These are phyloP conservation scores for Lutraria rhynchaena DNA, from an alignment of 1,140 invertebrate genomes.

Conservation along the genomic window DNA sequence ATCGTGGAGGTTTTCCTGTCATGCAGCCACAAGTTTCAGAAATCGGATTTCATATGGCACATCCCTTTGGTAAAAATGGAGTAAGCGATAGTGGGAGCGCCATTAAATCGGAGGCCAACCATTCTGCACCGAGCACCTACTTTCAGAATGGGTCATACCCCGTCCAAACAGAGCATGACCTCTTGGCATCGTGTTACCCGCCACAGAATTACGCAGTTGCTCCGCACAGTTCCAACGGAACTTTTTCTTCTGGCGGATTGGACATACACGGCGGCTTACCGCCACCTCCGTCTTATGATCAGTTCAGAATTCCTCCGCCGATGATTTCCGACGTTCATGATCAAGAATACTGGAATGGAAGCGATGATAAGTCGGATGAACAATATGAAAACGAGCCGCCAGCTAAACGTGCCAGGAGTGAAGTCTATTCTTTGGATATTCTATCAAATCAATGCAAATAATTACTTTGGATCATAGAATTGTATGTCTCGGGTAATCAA, in stretches of 20 bases:
- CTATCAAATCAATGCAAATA: too few relatives aligned
- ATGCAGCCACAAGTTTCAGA: not conserved
- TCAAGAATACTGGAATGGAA: constrained; percentile 19
- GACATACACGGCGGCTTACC: not conserved
- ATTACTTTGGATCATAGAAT: too few relatives aligned
- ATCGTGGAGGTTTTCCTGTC: not conserved
- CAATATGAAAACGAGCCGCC: constrained; percentile 24
- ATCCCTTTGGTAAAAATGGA: not conserved
- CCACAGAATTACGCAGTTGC: not conserved
- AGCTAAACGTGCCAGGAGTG: constrained; percentile 17
- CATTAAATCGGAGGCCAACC: constrained; percentile 1
- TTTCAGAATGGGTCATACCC: constrained; percentile 27
- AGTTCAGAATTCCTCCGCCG: constrained; percentile 31
- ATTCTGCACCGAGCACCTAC: not conserved
- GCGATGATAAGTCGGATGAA: constrained; percentile 17
- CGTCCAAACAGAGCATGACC: not conserved
- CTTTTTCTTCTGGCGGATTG: not conserved
- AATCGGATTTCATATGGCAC: not conserved
- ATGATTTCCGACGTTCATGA: not conserved
- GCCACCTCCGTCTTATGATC: constrained; percentile 1
- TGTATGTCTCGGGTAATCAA: too few relatives aligned
- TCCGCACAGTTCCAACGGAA: not conserved
- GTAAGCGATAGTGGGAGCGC: not conserved
- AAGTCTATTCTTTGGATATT: constrained; percentile 5
- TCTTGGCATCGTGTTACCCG: not conserved